These are phyloP conservation scores for Formica selysi DNA, from an alignment of 1,140 invertebrate genomes.

Conservation along the genomic window DNA sequence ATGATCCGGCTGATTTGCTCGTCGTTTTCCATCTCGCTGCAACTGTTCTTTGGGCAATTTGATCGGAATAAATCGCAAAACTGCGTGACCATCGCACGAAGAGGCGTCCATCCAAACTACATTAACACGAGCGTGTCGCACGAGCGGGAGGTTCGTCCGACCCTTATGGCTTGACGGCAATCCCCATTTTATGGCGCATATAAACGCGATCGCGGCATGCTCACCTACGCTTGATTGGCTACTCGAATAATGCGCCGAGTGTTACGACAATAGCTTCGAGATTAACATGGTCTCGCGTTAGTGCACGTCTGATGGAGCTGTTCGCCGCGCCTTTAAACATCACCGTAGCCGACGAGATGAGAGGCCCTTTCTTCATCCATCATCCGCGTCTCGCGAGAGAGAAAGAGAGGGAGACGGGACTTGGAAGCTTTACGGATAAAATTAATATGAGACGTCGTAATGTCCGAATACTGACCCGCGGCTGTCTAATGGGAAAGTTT, in stretches of 20 bases:
- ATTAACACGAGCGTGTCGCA: not conserved
- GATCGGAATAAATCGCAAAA: constrained; percentile 40
- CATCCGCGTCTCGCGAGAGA: not conserved
- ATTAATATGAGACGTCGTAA: constrained; percentile 53
- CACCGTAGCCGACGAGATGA: constrained; percentile 18
- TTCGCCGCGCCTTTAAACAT: not conserved
- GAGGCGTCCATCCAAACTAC: not conserved
- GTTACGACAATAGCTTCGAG: constrained; percentile 68
- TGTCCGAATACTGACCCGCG: constrained; percentile 44
- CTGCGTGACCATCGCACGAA: not conserved
- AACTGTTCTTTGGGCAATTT: not conserved
- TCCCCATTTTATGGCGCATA: constrained; percentile 76
- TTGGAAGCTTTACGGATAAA: constrained; percentile 29
- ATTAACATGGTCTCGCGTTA: constrained; percentile 69
- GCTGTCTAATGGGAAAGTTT: constrained; percentile 52
- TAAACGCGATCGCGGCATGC: constrained; percentile 73
- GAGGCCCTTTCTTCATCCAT: constrained; percentile 24
- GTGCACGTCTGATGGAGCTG: constrained; percentile 7
- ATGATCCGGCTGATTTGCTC: not conserved
- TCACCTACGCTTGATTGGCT: constrained; percentile 75
- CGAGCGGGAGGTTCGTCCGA: not conserved
- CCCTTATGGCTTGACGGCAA: constrained; percentile 47
- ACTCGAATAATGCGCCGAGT: constrained; percentile 66
- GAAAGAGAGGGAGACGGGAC: not conserved
- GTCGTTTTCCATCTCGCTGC: not conserved